Evolutionary conservation across 2,888 invertebrate species (phyloP), one percentile per base, ranked within the genome.

Genomic region (Thymelicus lineola): DNA sequence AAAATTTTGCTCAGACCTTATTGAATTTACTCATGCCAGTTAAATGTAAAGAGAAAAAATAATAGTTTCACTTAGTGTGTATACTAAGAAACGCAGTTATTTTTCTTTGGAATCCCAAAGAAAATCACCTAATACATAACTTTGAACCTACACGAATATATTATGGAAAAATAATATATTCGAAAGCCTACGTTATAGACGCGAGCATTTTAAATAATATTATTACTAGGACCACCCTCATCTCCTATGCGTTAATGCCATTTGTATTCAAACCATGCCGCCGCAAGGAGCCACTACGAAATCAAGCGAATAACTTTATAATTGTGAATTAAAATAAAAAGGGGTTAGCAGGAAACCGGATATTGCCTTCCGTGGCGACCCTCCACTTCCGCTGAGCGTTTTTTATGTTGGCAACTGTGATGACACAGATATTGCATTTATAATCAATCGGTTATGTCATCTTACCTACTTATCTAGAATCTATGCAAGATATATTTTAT

Each of bases 331-430:
- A 85, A 85, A 89, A 89, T 87, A 89, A 89, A 87, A 88, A 88
- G 87, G 90, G 91, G 90, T 86, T 86, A 86, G 77, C 83, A 81
- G 89, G 90, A 79, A 86, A 89, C 90, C 80, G 92, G 92, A 93
- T 89, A 90, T 89, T 86, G 86, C 86, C 91, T 90, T 92, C 93
- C 92, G 90, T 75, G 85, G 86, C 87, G 88, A 88, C 90, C 88
- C 87, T 75, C 78, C 77, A 82, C 79, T 83, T 84, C 86, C 84
- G 81, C 75, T 78, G 80, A 72, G 72, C 76, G 48, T 58, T 77
- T 76, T 76, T 77, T 76, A 59, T 62, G 68, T 62, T 68, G 68
- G 68, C 62, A 68, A 68, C 62, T 46, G 46, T 62, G 67, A 36
- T 36, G 62, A 9, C 48, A 36, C 57, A 17, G 53, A 66, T 67